Evolutionary conservation across 2,797 vertebrate species (phyloP).

Genomic region (Clarias fuscus): DNA sequence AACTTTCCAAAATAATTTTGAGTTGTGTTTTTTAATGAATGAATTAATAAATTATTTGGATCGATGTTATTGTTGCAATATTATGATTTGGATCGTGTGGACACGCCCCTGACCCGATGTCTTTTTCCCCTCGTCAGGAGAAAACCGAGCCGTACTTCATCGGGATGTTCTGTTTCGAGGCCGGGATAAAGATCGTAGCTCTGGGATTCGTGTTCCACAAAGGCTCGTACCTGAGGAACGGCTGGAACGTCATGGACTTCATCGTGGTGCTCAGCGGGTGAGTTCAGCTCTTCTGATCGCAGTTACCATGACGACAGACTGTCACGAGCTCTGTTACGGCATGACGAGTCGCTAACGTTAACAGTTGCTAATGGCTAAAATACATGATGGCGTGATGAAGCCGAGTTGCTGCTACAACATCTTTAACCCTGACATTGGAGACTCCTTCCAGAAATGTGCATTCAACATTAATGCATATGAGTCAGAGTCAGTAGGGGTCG

Average conservation of each 20-base stretch:
- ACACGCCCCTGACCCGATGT: background rate
- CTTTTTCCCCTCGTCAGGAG: constrained; percentile 74
- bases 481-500: too few relatives aligned
- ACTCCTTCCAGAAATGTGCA: too few relatives aligned
- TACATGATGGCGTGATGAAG: too few relatives aligned
- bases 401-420: too few relatives aligned
- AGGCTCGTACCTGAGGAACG: constrained; percentile 95
- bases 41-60: background rate
- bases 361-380: background rate
- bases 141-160: constrained; percentile 99
- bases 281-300: constrained; percentile 64
- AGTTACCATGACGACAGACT: background rate
- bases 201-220: constrained; percentile 97
- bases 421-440: background rate
- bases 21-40: background rate
- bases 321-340: background rate
- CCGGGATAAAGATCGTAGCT: constrained; percentile 96
- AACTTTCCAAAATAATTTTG: background rate
- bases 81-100: background rate
- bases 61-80: background rate
- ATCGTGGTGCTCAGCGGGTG: constrained; percentile 98
- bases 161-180: constrained; percentile 98
- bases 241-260: constrained; percentile 99
- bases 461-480: too few relatives aligned
- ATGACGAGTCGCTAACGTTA: background rate